Percentiles rank a stretch among this genome's conserved stretches.
phyloP scores from a whole-genome alignment of 2,888 invertebrate species.

The Abscondita cerata region DNA sequence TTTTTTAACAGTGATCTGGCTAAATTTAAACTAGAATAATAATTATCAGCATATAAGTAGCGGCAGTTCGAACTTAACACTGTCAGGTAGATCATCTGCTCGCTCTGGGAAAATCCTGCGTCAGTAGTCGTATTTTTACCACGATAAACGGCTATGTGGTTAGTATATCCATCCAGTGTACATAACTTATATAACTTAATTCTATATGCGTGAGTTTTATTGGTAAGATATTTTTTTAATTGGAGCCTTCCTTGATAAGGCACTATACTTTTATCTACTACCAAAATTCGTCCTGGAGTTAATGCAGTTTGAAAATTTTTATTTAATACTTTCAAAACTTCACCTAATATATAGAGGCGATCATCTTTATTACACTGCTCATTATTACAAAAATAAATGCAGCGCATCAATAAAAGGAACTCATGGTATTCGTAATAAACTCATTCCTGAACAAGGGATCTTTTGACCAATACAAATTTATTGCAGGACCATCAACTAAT shows the following conservation, averaged over 20 bases:
- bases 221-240: background rate
- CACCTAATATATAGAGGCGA: background rate
- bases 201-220: slow-evolving; percentile 2
- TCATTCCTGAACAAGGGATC: background rate
- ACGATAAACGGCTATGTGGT: slow-evolving; percentile 3
- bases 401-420: no score
- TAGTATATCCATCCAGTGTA: slow-evolving; percentile 6
- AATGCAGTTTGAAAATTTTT: slow-evolving; percentile 2
- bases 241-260: no score
- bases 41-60: no score
- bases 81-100: background rate
- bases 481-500: background rate
- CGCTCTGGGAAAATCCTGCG: background rate
- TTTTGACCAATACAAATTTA: background rate
- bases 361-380: slow-evolving; percentile 5
- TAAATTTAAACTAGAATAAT: no score
- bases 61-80: no score
- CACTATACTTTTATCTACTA: no score
- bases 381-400: background rate
- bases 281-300: no score
- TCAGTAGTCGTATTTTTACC: no score
- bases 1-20: no score
- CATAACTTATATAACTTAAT: no score
- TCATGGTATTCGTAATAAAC: no score
- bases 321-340: background rate